Base-by-base conservation (phyloP, 2,113 vertebrate genomes). In the Tragelaphus imberbis region DNA sequence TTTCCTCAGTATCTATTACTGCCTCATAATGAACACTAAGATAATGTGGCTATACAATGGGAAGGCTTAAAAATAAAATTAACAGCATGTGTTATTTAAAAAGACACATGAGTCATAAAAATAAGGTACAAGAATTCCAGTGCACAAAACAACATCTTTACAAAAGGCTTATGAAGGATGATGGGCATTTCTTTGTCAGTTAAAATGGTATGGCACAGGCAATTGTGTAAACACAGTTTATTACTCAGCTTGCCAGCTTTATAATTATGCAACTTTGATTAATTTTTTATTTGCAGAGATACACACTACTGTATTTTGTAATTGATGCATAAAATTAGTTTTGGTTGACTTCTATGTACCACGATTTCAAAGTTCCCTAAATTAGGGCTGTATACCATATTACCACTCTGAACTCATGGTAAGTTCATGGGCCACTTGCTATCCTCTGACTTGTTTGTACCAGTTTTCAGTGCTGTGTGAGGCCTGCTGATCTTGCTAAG, bases 201-300 rank as follows among this genome's bases (percentile, higher is more conserved):
- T 86, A 65, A 71, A 87, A 56, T 28, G 12, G 25, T 88, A 7
- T 6, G 17, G 65, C 4, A 40, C 28, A 75, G 51, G 40, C 55
- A 21, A 59, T 92, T 65, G 5, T 82, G 6, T 27, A 77, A 94
- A 75, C 40, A 91, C 15, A 65, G 71, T 90, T 75, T 85, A 55
- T 93, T 84, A 65, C 59, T 91, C 71, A 84, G 68, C 40, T 93
- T 95, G 56, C n/a, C 75, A 96, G 36, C 28, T 97, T 96, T 93
- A 81, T 47, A 71, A 88, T 90, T 87, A 71, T 68, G 61, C n/a
- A 82, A 61, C 13, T 80, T 96, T 87, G 7, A 91, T 89, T 49
- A 33, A 80, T 80, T 75, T 96, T 89, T 88, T 90, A 82, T 88
- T 86, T 94, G 77, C 12, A 49, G 58, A 47, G 47, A 82, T 95